These are phyloP conservation scores for Motacilla alba DNA, from an alignment of 2,113 vertebrate genomes.

Conservation along the genomic window DNA sequence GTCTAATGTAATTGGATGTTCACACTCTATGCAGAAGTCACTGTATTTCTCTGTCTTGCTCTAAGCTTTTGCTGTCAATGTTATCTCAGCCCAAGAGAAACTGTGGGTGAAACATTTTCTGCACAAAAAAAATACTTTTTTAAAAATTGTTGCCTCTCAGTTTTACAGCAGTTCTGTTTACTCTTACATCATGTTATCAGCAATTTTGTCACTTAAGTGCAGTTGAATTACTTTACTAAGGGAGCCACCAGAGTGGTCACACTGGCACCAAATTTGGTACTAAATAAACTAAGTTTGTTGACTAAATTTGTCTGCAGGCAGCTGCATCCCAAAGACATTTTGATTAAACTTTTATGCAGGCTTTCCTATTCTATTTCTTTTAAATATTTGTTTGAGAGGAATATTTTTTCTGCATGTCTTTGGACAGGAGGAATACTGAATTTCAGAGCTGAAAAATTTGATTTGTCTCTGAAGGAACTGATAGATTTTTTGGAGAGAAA, in stretches of 20 bases:
- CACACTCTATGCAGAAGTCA: not conserved
- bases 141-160: not conserved
- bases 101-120: not conserved
- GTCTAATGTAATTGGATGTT: not conserved
- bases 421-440: not conserved
- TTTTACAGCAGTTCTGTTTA: not conserved
- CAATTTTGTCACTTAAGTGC: not conserved
- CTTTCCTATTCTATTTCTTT: not conserved
- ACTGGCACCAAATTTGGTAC: not conserved
- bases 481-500: not conserved
- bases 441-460: not conserved
- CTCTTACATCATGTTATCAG: not conserved
- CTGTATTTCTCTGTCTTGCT: not conserved
- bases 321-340: not conserved
- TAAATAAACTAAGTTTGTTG: not conserved
- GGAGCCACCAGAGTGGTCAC: not conserved
- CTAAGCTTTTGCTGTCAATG: not conserved
- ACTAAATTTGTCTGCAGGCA: not conserved
- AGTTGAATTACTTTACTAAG: not conserved
- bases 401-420: not conserved
- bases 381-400: not conserved
- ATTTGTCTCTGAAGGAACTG: not conserved
- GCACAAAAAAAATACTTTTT: not conserved
- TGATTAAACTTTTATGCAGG: not conserved
- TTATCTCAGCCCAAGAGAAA: not conserved